Evolutionary conservation across 2,888 invertebrate genomes (phyloP), one percentile per base, ranked within the genome.

Genomic region (Epirrhoe tristata): DNA sequence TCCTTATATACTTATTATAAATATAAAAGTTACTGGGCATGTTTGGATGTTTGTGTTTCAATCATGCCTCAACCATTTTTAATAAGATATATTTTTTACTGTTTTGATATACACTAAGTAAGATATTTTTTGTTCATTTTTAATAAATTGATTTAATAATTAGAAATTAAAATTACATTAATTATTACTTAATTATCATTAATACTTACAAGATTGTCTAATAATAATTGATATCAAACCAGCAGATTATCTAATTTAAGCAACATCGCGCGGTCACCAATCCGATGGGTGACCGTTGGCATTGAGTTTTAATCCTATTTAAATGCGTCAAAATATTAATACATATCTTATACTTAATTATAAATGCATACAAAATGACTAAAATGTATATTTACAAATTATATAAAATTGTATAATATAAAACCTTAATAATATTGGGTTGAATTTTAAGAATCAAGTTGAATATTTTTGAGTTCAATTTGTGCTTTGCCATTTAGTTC

Each of bases 331-430:
- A 43, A 39, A 43, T 43, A 43, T 43, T 12, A 43, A 52, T n/a
- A 48, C 43, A 43, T 46, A 43, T 1, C 53, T 67, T 58, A 63
- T 43, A 46, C n/a, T 58, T 6, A 64, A 32, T 53, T 65, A 59
- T 65, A 70, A 70, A 70, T 67, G 65, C 60, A 50, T 65, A 57
- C 58, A 78, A 79, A 61, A 66, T 51, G 32, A 71, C 69, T 73
- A 70, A 69, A 69, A 60, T 72, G 67, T 53, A 62, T 64, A 70
- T 14, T 48, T 58, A 51, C 39, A 43, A 50, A 46, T 7, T 55
- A 31, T 34, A 36, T 32, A 48, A 17, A 51, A 39, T 16, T 57
- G 12, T 32, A 51, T 51, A 56, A 24, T 52, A 59, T 24, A 48
- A 48, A 48, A 16, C 5, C 16, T 34, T 4, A 34, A 5, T 34